Evolutionary conservation across 2,888 invertebrate species (phyloP), one percentile per base, ranked within the genome.

Genomic region (Sarcophaga rosellei): DNA sequence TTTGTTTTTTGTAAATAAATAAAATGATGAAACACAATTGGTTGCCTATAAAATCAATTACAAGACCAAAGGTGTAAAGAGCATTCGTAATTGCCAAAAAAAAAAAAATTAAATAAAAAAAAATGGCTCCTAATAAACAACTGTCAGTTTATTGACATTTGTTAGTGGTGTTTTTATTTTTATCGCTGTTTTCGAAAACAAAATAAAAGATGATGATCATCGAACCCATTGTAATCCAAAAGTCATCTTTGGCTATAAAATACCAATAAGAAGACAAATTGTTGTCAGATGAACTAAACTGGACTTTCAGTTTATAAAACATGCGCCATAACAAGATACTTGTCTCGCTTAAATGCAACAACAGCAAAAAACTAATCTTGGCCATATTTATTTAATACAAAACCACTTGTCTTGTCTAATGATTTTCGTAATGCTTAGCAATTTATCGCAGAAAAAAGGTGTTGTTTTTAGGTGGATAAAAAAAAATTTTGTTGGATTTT

Each of bases 41-140:
- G 10, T 35, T 10, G 10, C 35, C 35, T 10, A 53, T 53, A 15
- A 15, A 12, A 53, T 53, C 17, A 53, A 53, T 53, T 53, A 57
- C 44, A 53, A 74, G 69, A 53, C 69, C 63, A 81, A 75, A 81
- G 4, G 21, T 62, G 62, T 75, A 75, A 70, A 81, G n/a, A 44
- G 23, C 63, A 81, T 11, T 69, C 47, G 15, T 69, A 23, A 69
- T 57, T 75, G 10, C 11, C 20, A 76, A 74, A 61, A 76, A 35
- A 57, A 35, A 47, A 57, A 21, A 21, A n/a, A 45, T 0, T 45
- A 25, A 8, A 35, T 10, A 4, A 35, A 35, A 35, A 2, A 35
- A 35, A 35, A 35, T 35, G 20, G 10, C 57, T 17, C 21, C 35
- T n/a, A 44, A 35, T 65, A 8, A 23, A 6, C 25, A 59, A 5